phyloP scores from a whole-genome alignment of 2,797 vertebrate genomes.

The Acanthopagrus latus region DNA sequence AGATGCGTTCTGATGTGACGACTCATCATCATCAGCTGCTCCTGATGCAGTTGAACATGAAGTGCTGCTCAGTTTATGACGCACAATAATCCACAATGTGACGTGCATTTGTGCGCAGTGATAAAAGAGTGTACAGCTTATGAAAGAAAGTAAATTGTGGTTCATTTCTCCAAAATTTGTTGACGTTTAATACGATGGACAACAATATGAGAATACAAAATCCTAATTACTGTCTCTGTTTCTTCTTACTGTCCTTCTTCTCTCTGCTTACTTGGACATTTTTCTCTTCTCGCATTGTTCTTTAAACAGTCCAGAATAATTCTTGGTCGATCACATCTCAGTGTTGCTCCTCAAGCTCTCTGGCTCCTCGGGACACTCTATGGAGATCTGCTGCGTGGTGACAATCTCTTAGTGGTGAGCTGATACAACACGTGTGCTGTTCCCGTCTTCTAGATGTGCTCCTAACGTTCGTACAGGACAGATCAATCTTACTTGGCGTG shows the following conservation, averaged over 20 bases:
- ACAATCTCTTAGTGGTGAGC: neutral
- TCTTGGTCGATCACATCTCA: neutral
- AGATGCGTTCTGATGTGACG: neutral
- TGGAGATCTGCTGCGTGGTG: neutral
- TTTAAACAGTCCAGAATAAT: neutral
- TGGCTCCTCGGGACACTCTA: neutral
- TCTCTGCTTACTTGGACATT: neutral
- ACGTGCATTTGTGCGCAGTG: neutral
- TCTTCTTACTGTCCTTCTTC: conserved; percentile 1
- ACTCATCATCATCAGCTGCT: conserved; percentile 22
- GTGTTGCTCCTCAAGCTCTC: neutral
- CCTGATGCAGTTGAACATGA: conserved; percentile 4
- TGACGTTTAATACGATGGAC: neutral
- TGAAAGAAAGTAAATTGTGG: neutral
- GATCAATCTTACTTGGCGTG: conserved; percentile 66
- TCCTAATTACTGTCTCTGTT: neutral
- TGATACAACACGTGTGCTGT: neutral
- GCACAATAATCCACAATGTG: neutral
- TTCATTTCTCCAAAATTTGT: conserved; percentile 6
- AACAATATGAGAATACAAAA: conserved; percentile 2
- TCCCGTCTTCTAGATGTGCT: neutral
- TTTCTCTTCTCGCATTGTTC: conserved; percentile 1
- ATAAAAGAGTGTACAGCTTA: neutral
- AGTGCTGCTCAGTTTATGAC: neutral
- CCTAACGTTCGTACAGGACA: neutral